Conservation (phyloP, 2,888 invertebrate genomes). For the Calliscelio sp. region DNA sequence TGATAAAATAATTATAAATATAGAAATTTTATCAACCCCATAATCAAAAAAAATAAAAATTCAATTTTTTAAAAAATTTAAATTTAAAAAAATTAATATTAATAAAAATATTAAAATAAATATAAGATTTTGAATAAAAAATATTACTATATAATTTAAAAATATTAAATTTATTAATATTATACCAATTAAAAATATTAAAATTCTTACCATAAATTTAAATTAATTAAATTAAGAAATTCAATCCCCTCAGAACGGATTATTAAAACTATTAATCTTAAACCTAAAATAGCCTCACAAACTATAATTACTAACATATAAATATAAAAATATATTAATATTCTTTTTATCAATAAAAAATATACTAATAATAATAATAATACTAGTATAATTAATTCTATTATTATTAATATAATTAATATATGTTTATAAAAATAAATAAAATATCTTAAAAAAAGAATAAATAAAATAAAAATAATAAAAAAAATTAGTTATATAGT, state of each 20-base stretch:
- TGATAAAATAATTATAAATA: constrained; percentile 84
- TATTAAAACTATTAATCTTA: constrained; percentile 88
- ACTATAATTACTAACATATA: constrained; percentile 88
- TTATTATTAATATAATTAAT: constrained; percentile 86
- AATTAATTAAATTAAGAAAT: constrained; percentile 82
- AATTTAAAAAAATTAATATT: constrained; percentile 41
- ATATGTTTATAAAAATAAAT: constrained; percentile 88
- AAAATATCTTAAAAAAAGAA: too few relatives aligned
- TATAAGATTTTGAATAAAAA: constrained; percentile 78
- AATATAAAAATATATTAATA: constrained; percentile 87
- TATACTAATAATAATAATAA: constrained; percentile 86
- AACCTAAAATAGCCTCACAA: constrained; percentile 89
- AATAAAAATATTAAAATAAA: constrained; percentile 28
- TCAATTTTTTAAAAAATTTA: constrained; percentile 19
- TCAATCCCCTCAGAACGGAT: constrained; percentile 89
- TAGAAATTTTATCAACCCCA: constrained; percentile 59
- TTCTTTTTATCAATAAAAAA: constrained; percentile 15
- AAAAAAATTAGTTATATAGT: constrained; percentile 87
- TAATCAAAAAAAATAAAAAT: too few relatives aligned
- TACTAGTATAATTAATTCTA: constrained; percentile 87
- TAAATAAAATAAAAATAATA: constrained; percentile 79
- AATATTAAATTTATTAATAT: constrained; percentile 79
- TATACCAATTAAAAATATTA: constrained; percentile 87
- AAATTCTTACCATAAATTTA: constrained; percentile 83
- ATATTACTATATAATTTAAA: constrained; percentile 32